Evolutionary conservation across 2,797 vertebrate genomes (phyloP).

Genomic region (Rachycentron canadum): DNA sequence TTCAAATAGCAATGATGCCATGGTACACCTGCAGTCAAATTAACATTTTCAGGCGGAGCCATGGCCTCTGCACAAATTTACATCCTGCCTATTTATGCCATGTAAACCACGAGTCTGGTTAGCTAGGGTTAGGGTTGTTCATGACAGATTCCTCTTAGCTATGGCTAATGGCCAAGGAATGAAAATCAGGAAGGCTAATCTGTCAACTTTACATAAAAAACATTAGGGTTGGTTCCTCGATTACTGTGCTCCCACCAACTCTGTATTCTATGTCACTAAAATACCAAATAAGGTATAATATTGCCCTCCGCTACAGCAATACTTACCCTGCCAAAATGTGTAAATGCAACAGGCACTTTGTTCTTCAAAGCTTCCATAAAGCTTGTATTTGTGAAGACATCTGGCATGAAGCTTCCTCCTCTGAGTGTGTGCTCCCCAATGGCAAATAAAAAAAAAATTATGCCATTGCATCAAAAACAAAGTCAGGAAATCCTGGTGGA

Average conservation of each 20-base stretch:
- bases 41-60: not conserved
- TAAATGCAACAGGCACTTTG: conserved; percentile 40
- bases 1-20: not conserved
- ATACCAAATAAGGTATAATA: conserved; percentile 8
- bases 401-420: conserved; percentile 24
- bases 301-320: not conserved
- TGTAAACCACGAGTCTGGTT: not conserved
- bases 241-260: not conserved
- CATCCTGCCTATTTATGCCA: not conserved
- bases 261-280: conserved; percentile 1
- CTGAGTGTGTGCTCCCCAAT: conserved; percentile 16
- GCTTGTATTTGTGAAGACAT: conserved; percentile 24
- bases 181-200: not conserved
- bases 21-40: not conserved
- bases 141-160: not conserved
- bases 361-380: conserved; percentile 33
- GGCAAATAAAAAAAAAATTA: conserved; percentile 35
- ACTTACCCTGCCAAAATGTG: conserved; percentile 7
- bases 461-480: conserved; percentile 28
- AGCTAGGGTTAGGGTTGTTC: not conserved
- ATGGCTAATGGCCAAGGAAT: not conserved
- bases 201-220: not conserved
- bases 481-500: conserved; percentile 14
- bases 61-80: not conserved
- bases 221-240: not conserved